phyloP scores from a whole-genome alignment of 1,140 invertebrate species.

The Drosophila nigrodunni region DNA sequence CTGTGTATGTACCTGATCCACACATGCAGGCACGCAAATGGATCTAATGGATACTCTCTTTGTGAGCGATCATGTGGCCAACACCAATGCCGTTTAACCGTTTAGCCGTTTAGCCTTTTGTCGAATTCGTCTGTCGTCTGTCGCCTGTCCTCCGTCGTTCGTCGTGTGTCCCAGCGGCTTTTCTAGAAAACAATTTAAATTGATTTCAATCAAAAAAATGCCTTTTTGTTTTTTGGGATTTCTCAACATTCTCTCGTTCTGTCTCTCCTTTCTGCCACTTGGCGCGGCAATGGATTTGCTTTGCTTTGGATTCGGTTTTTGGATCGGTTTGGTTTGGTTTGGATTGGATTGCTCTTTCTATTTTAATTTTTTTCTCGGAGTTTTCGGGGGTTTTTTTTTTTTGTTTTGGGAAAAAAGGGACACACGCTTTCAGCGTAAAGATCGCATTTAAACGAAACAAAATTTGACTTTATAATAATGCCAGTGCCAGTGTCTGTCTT shows the following conservation, averaged over 20 bases:
- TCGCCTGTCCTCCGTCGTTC: too few relatives aligned
- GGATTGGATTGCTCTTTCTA: constrained; percentile 58
- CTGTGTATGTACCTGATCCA: constrained; percentile 28
- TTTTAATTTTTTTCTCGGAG: constrained; percentile 15
- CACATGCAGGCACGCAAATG: constrained; percentile 52
- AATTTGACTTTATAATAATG: constrained; percentile 84
- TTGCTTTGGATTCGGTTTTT: constrained; percentile 11
- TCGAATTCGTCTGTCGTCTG: constrained; percentile 40
- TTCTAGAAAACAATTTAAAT: constrained; percentile 84
- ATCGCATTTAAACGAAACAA: constrained; percentile 83
- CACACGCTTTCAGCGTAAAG: constrained; percentile 83
- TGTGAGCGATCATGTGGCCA: constrained; percentile 37
- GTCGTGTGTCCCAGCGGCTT: constrained; percentile 53
- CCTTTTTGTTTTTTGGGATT: constrained; percentile 79
- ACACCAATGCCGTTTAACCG: constrained; percentile 24
- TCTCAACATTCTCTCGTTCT: constrained; percentile 48
- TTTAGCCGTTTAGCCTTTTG: constrained; percentile 49
- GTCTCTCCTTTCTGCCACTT: constrained; percentile 49
- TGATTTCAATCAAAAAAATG: constrained; percentile 80
- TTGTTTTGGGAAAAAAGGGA: constrained; percentile 69
- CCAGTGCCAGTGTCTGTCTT: constrained; percentile 50
- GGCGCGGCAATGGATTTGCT: constrained; percentile 40
- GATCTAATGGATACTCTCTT: constrained; percentile 64
- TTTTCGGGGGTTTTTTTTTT: too few relatives aligned
- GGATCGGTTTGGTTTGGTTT: constrained; percentile 50